Evolutionary conservation across 2,113 vertebrate genomes (phyloP).

Genomic region (Chamaea fasciata): DNA sequence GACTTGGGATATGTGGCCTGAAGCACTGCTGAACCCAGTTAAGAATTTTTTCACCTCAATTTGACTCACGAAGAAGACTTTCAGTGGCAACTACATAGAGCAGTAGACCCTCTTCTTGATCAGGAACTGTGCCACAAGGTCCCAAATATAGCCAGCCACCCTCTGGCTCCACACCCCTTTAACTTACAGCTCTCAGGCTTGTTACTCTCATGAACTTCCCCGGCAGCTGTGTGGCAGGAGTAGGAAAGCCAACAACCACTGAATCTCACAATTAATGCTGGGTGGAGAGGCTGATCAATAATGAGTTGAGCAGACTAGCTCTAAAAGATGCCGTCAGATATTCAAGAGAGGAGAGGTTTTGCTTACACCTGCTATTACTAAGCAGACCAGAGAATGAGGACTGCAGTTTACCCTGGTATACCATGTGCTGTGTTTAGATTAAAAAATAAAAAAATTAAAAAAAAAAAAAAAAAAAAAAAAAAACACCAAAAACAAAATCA

Average conservation of each 20-base stretch:
- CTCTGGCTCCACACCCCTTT: background rate
- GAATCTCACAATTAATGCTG: background rate
- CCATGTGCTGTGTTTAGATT: background rate
- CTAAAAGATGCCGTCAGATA: background rate
- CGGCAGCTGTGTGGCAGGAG: background rate
- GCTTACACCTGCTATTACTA: background rate
- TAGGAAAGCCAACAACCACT: background rate
- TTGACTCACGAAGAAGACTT: background rate
- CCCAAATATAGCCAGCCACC: background rate
- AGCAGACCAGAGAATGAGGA: background rate
- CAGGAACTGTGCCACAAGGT: background rate
- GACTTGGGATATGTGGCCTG: background rate
- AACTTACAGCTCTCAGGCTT: background rate
- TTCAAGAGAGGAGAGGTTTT: background rate
- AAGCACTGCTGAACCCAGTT: background rate
- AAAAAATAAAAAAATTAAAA: background rate
- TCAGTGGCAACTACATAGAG: rapidly evolving
- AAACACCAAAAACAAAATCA: too few relatives aligned
- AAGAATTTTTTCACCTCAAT: background rate
- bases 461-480: background rate
- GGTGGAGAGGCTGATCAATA: background rate
- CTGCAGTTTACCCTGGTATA: too few relatives aligned
- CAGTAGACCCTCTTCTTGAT: background rate
- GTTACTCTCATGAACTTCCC: background rate
- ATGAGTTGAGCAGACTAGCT: background rate